Base-by-base conservation (phyloP, 2,113 vertebrate genomes). In the Hemiprocne comata region DNA sequence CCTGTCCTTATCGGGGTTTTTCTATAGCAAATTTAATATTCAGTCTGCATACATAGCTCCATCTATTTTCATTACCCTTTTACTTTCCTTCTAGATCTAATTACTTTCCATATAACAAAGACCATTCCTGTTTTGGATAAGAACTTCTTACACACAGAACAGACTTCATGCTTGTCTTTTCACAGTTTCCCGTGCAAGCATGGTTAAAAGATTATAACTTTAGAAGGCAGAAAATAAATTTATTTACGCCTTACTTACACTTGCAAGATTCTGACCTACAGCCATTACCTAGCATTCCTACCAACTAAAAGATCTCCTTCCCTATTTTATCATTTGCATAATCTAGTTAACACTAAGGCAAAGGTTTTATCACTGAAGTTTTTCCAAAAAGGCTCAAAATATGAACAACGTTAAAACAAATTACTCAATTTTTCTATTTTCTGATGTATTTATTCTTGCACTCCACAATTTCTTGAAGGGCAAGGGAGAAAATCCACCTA, bases 1-100 rank as follows among this genome's bases (percentile, higher is more conserved):
- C 24, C 50, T 71, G 20, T 58, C 9, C 66, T 90, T 44, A 46
- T 51, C 15, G 9, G 31, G 13, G 13, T 77, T 89, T 93, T 73
- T 66, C 40, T 62, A 31, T 64, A 58, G 40, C 16, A 94, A 90
- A 61, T 71, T 25, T 28, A 86, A 72, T 88, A 67, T 83, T 91
- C 54, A 91, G 50, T 61, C 42, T 46, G 14, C 15, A 51, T 53
- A 57, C 2, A 42, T 34, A 87, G 14, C 13, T 94, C 28, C 36
- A 91, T 78, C 36, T 90, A 80, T 80, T 97, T 96, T 93, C 44
- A 91, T 85, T 94, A 93, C 18, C 16, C 48, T 86, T n/a, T 15
- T 84, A 48, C 33, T 78, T 95, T 91, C 62, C 38, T 76, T 89
- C 42, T 48, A 66, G 17, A 84, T 50, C 20, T 72, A 87, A 76